Conservation (phyloP, 2,797 vertebrate species). For the Ctenosaura bakeri region DNA sequence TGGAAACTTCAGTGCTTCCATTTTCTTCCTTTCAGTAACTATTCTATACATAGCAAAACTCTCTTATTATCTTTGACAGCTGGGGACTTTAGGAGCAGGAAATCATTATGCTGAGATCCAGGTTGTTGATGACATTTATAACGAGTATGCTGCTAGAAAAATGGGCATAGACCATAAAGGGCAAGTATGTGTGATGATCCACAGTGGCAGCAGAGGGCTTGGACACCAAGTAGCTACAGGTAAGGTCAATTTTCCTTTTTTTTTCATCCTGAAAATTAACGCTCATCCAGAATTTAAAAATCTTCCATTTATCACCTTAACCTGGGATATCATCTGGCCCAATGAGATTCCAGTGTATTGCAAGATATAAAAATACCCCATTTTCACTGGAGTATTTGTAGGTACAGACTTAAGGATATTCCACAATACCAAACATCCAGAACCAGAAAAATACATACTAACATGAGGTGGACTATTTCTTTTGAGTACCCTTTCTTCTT, state of each 20-base stretch:
- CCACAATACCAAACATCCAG: no score
- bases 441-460: no score
- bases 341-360: no score
- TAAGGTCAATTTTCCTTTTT: constrained; percentile 71
- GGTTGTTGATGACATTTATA: constrained; percentile 97
- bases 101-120: constrained; percentile 98
- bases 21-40: constrained; percentile 20
- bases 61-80: constrained; percentile 78
- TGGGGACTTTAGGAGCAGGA: constrained; percentile 95
- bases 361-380: no score
- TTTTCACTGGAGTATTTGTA: no score
- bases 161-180: constrained; percentile 99
- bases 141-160: constrained; percentile 97
- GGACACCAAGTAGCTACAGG: constrained; percentile 99
- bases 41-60: not conserved
- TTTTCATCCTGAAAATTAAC: not conserved
- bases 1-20: not conserved
- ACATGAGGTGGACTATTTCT: no score
- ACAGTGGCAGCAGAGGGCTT: constrained; percentile 96
- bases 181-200: constrained; percentile 99
- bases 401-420: no score
- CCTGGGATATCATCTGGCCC: no score
- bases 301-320: not conserved
- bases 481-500: no score
- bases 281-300: not conserved